Conservation (phyloP, 1,140 invertebrate genomes). For the Pseudomyrmex dendroicus region DNA sequence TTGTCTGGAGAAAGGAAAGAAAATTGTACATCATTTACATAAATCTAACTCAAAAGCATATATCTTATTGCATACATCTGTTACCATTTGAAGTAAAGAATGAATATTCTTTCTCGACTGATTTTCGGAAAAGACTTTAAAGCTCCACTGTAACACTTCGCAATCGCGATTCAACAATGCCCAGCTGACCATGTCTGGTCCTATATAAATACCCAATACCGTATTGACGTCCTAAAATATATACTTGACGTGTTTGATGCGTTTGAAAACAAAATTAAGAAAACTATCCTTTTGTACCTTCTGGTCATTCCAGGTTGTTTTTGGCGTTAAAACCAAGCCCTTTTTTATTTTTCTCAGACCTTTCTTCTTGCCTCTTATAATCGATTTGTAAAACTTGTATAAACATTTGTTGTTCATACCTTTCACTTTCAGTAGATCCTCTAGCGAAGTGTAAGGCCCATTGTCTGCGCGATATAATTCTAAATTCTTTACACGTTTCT, state of each 20-base stretch:
- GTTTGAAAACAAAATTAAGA: not conserved
- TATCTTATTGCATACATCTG: not conserved
- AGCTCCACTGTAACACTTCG: conserved; percentile 39
- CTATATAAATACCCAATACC: conserved; percentile 48
- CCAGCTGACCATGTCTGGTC: conserved; percentile 46
- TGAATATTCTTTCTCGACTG: not conserved
- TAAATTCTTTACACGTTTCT: conserved; percentile 16
- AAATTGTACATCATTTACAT: not conserved
- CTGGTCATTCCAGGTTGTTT: not conserved
- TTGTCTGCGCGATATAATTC: not conserved
- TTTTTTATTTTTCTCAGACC: not conserved
- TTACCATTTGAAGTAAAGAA: conserved; percentile 40
- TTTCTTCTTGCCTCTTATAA: conserved; percentile 2
- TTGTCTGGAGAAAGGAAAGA: conserved; percentile 33
- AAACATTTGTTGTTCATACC: not conserved
- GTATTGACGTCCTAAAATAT: not conserved
- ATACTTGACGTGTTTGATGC: not conserved
- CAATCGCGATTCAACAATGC: conserved; percentile 26
- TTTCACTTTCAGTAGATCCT: conserved; percentile 17
- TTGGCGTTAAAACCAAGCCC: conserved; percentile 13
- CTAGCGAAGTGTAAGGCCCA: conserved; percentile 33
- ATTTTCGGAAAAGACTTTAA: not conserved
- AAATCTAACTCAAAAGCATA: not conserved
- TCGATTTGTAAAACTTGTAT: conserved; percentile 9
- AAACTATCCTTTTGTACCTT: not conserved